phyloP scores from a whole-genome alignment of 2,113 vertebrate genomes.

The Aramus guarauna region DNA sequence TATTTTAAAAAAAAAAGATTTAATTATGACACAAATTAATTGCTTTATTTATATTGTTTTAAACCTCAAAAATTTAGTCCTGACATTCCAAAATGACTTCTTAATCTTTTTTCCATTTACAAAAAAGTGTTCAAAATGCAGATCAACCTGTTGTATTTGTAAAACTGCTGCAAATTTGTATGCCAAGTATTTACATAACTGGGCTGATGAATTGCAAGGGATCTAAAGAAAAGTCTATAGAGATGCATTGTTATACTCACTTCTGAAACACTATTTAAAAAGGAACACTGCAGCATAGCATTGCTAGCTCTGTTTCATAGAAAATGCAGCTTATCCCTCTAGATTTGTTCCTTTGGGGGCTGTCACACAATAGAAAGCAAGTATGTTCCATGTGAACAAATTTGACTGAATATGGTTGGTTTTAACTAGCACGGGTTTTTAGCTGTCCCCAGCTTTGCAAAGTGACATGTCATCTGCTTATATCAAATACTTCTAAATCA shows the following conservation, averaged over 20 bases:
- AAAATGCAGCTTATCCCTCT: background rate
- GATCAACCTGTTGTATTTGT: background rate
- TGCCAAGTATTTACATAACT: background rate
- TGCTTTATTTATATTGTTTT: background rate
- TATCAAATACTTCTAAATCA: background rate
- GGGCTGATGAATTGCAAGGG: background rate
- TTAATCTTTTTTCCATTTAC: background rate
- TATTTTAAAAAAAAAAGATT: background rate
- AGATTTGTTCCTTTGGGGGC: background rate
- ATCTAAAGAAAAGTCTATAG: background rate
- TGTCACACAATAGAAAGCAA: background rate
- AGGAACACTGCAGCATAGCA: background rate
- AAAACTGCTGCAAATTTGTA: background rate
- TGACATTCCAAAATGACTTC: background rate
- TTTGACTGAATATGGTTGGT: background rate
- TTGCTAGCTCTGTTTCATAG: background rate
- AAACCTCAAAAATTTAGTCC: background rate
- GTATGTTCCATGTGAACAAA: background rate
- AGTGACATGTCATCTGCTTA: background rate
- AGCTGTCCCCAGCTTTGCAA: background rate
- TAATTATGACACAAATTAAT: background rate
- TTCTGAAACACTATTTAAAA: background rate
- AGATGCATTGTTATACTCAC: background rate
- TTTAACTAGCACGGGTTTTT: background rate
- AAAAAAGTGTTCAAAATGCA: background rate